phyloP scores from a whole-genome alignment of 1,140 invertebrate genomes.

The Zaprionus taronus region DNA sequence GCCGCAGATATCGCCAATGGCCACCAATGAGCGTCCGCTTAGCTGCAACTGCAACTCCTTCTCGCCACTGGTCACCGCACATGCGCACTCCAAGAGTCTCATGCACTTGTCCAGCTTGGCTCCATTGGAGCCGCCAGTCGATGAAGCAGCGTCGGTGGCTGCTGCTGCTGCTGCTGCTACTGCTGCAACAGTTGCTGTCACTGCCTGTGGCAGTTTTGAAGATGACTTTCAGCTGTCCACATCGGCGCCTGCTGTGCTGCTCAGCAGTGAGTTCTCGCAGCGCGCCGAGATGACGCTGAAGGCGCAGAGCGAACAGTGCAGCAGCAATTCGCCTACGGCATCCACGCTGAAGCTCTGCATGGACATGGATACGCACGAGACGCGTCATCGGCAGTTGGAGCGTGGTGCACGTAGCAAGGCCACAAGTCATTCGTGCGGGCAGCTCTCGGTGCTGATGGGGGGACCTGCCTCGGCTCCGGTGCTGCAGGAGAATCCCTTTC shows the following conservation, averaged over 20 bases:
- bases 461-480: slow-evolving; percentile 52
- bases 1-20: slow-evolving; percentile 73
- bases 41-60: slow-evolving; percentile 71
- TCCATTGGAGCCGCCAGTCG: neutral
- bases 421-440: slow-evolving; percentile 66
- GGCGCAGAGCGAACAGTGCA: neutral
- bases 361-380: slow-evolving; percentile 55
- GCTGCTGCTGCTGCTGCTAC: neutral
- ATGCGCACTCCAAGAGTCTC: slow-evolving; percentile 74
- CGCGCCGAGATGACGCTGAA: neutral
- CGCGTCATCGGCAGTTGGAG: slow-evolving; percentile 18
- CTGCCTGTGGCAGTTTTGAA: slow-evolving; percentile 46
- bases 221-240: slow-evolving; percentile 71
- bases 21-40: slow-evolving; percentile 85
- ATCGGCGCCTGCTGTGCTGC: slow-evolving; percentile 73
- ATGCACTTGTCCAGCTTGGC: slow-evolving; percentile 44
- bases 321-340: slow-evolving; percentile 68
- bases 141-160: neutral
- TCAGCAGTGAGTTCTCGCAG: slow-evolving; percentile 60
- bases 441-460: slow-evolving; percentile 45
- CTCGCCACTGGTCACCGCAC: slow-evolving; percentile 34
- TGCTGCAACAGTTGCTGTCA: neutral
- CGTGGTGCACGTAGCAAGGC: slow-evolving; percentile 28
- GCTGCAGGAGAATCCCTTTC: slow-evolving; percentile 62
- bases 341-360: slow-evolving; percentile 71